These are phyloP conservation scores for Trigoniulus corallinus DNA, from an alignment of 1,140 invertebrate genomes.

Conservation along the genomic window DNA sequence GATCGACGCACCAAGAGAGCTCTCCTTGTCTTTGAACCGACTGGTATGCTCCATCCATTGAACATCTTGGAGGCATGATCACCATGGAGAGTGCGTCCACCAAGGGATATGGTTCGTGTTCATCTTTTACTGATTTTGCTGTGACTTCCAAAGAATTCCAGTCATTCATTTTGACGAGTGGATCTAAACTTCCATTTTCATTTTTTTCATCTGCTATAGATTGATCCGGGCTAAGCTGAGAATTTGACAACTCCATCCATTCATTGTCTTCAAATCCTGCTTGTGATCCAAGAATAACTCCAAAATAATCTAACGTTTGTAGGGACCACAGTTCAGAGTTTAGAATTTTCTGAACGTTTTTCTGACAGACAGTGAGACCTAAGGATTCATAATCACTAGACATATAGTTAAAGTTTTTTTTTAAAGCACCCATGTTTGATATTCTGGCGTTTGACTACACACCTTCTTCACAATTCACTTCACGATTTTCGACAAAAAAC, in stretches of 20 bases:
- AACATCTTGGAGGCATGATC: conserved; percentile 19
- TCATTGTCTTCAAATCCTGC: too few relatives aligned
- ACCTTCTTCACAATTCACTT: conserved; percentile 23
- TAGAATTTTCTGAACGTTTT: neutral
- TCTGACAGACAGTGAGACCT: neutral
- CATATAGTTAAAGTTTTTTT: too few relatives aligned
- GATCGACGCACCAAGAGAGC: conserved; percentile 24
- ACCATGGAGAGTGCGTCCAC: conserved; percentile 16
- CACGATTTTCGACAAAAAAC: conserved; percentile 19
- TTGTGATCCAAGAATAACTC: too few relatives aligned
- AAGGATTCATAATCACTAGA: neutral
- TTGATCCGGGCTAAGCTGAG: too few relatives aligned
- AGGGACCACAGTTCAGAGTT: neutral
- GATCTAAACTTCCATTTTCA: too few relatives aligned
- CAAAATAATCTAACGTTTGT: neutral
- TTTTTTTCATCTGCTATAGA: too few relatives aligned
- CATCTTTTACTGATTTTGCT: neutral
- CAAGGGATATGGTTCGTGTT: neutral
- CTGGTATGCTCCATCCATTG: conserved; percentile 18
- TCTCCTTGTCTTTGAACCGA: conserved; percentile 21
- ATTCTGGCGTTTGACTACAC: too few relatives aligned
- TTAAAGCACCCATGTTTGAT: too few relatives aligned
- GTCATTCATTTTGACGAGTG: too few relatives aligned
- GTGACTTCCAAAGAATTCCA: too few relatives aligned
- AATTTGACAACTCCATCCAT: too few relatives aligned